Base-by-base conservation (phyloP, 2,888 invertebrate species). In the Pycnomerus fuliginosus region DNA sequence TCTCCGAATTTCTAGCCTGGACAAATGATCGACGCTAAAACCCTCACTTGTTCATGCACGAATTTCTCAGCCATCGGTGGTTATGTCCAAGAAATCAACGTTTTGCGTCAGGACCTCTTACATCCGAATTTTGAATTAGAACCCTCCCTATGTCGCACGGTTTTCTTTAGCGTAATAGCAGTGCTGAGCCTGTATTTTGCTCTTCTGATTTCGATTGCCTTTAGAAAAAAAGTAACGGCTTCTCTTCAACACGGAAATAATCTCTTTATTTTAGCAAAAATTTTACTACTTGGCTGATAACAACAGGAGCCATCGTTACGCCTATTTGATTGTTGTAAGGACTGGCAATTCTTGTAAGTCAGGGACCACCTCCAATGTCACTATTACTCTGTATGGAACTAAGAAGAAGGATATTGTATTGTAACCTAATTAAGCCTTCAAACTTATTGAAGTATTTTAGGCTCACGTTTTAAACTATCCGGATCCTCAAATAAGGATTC, bases 401-500 rank as follows among this genome's bases (percentile, higher is more conserved):
- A 25, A 25, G 5, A 12, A 12, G 4, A 4, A 25, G n/a, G n/a
- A n/a, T n/a, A n/a, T n/a, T n/a, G n/a, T n/a, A n/a, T n/a, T n/a
- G n/a, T n/a, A n/a, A n/a, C n/a, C n/a, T n/a, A n/a, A n/a, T n/a
- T n/a, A n/a, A n/a, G n/a, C n/a, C n/a, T n/a, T n/a, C n/a, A n/a
- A n/a, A n/a, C n/a, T n/a, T n/a, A n/a, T n/a, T n/a, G n/a, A n/a
- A n/a, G n/a, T 20, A 20, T 47, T 37, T 23, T 35, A 63, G 65
- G 56, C 55, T 30, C 65, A 65, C 25, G 55, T 63, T 3, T 29
- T 65, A 3, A 65, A 65, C 45, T 64, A 56, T 50, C 65, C 65
- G 1, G 65, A 65, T 50, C 64, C 63, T 2, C 48, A 61, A 16
- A 25, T 51, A 16, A 35, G 41, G 10, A 43, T 64, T 20, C 36